Evolutionary conservation across 2,113 vertebrate species (phyloP), one percentile per base, ranked within the genome.

Genomic region (Gopherus flavomarginatus): DNA sequence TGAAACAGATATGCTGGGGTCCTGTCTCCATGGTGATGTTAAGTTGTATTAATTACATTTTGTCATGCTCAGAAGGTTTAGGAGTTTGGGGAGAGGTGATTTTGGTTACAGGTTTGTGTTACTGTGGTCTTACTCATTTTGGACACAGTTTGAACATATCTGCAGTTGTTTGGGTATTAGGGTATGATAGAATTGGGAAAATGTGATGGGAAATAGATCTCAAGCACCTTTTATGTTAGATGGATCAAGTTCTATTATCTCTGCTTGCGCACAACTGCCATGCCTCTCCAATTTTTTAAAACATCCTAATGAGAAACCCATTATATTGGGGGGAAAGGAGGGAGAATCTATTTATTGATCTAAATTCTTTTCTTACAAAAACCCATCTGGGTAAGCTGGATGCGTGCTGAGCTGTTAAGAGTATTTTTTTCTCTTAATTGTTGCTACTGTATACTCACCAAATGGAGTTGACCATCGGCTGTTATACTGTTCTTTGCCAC

Each of bases 401-500:
- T 95, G 93, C 86, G 80, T 75, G 16, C 42, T 93, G 97, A 97
- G 95, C 96, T 98, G 94, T 97, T 95, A 80, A 79, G 96, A 97
- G 96, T 94, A 90, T 97, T 97, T 98, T 98, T 95, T 85, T 53
- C 89, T 95, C 96, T 97, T 93, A 96, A 96, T 97, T 97, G 98
- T 98, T 98, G 98, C 98, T 98, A 98, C 96, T 77, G 97, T 89
- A 97, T 97, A 97, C 98, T 97, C 96, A 98, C 97, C 97, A 97
- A 98, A 98, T 95, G 97, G 98, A 96, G 97, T 97, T 98, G 98
- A 98, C 98, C 98, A 97, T 98, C 95, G 98, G 98, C 98, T 99
- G 97, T 98, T 95, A 96, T 92, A 98, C 99, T 99, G 99, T 99
- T 99, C 97, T 98, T 99, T 98, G 99, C 99, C 99, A 98, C 98